Evolutionary conservation across 2,113 vertebrate genomes (phyloP).

Genomic region (Hiodon alosoides): DNA sequence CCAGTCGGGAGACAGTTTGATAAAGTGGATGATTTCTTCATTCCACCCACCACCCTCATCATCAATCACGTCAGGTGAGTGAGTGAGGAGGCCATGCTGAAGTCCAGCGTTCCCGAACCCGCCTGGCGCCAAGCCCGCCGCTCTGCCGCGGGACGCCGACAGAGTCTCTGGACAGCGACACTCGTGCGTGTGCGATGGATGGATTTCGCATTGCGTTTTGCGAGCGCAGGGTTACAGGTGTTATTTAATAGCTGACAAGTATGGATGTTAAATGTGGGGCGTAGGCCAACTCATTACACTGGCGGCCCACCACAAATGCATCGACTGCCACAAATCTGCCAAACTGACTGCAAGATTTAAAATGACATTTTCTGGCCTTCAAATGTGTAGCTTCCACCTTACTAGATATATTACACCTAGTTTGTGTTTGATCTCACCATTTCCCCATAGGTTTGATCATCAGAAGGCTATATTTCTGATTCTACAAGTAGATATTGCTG

Average conservation of each 20-base stretch:
- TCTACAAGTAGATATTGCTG: no score
- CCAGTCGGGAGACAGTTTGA: constrained; percentile 88
- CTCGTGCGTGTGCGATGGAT: not conserved
- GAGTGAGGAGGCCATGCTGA: not conserved
- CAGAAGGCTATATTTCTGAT: no score
- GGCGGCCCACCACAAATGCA: not conserved
- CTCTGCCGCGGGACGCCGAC: not conserved
- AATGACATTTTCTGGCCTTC: no score
- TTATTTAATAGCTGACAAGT: not conserved
- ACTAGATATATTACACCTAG: no score
- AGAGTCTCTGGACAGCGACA: not conserved
- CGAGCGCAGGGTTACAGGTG: not conserved
- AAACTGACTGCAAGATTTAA: not conserved
- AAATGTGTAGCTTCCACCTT: no score
- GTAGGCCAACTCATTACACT: not conserved
- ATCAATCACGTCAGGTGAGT: constrained; percentile 81
- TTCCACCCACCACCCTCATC: constrained; percentile 81
- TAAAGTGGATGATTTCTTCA: constrained; percentile 89
- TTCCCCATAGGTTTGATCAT: no score
- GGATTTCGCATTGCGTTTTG: not conserved
- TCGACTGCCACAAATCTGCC: not conserved
- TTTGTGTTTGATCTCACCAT: no score
- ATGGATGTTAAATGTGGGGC: not conserved
- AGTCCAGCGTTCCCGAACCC: not conserved
- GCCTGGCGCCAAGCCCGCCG: not conserved